Evolutionary conservation across 2,888 invertebrate species (phyloP), one percentile per base, ranked within the genome.

Genomic region (Hypselothyrea guttata): DNA sequence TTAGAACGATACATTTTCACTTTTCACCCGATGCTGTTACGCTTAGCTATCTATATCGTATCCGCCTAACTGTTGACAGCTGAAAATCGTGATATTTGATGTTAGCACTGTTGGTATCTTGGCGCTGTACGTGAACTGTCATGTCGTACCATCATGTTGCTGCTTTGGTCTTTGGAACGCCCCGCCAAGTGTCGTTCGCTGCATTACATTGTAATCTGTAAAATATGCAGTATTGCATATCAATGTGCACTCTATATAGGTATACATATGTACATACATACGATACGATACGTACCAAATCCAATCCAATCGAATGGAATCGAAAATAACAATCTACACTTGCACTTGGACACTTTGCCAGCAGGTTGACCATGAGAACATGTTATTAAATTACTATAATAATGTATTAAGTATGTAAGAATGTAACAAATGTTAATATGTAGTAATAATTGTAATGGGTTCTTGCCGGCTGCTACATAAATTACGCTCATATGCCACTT

Each of bases 321-420:
- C 22, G 22, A 22, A 22, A 18, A 13, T 16, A n/a, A 48, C 48
- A 13, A 30, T 30, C 30, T 53, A 38, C 34, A 33, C 33, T 11
- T 37, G 27, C 35, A 55, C 49, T 44, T 58, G 41, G 34, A 49
- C 48, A 62, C 34, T 48, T 33, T 22, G 13, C 44, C n/a, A 86
- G 75, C 88, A 86, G 72, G 86, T 88, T 88, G 88, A 78, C 87
- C 87, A 82, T 88, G 88, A 87, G 86, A 87, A 88, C 88, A 85
- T 88, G 88, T 88, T 88, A 85, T 86, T 85, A 87, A 87, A 83
- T 85, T 85, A 77, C 83, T 82, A 65, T 78, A 84, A 82, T 82
- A 84, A 72, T 78, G 86, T 85, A 78, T 85, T 74, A 83, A 74
- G 75, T 84, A 71, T 83, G 81, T 87, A 87, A 86, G 86, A 87